phyloP scores from a whole-genome alignment of 2,797 vertebrate genomes.

The Heterohyrax brucei region DNA sequence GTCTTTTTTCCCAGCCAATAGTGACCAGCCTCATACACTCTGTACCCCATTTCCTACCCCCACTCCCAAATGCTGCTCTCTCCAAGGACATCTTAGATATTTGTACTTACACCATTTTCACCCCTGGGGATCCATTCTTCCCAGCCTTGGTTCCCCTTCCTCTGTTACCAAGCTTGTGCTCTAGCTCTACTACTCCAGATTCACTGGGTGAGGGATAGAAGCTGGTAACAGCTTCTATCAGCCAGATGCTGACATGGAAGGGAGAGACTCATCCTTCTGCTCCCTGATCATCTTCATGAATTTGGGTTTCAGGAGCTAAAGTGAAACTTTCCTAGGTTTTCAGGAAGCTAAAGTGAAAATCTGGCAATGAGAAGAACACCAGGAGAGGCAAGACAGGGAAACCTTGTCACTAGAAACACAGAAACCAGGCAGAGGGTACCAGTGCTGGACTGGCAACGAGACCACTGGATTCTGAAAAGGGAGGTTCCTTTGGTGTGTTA shows the following conservation, averaged over 20 bases:
- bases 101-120: not conserved
- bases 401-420: conserved; percentile 35
- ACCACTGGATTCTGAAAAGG: conserved; percentile 36
- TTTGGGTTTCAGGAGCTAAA: conserved; percentile 24
- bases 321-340: not conserved
- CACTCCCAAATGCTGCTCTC: not conserved
- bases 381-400: not conserved
- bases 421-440: not conserved
- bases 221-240: conserved; percentile 32
- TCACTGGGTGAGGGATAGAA: not conserved
- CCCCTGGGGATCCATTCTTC: not conserved
- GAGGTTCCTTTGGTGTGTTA: not conserved
- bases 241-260: not conserved
- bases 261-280: not conserved
- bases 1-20: conserved; percentile 5
- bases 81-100: not conserved
- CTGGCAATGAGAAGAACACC: not conserved
- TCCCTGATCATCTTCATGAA: not conserved
- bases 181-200: not conserved
- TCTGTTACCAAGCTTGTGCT: not conserved
- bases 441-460: conserved; percentile 26
- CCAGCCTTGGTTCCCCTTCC: not conserved
- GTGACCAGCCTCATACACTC: not conserved
- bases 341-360: not conserved
- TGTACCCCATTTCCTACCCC: not conserved